Percentiles rank a stretch among this genome's conserved stretches.
These are phyloP conservation scores for Otocyon megalotis DNA, from an alignment of 2,113 vertebrate genomes.

Conservation along the genomic window DNA sequence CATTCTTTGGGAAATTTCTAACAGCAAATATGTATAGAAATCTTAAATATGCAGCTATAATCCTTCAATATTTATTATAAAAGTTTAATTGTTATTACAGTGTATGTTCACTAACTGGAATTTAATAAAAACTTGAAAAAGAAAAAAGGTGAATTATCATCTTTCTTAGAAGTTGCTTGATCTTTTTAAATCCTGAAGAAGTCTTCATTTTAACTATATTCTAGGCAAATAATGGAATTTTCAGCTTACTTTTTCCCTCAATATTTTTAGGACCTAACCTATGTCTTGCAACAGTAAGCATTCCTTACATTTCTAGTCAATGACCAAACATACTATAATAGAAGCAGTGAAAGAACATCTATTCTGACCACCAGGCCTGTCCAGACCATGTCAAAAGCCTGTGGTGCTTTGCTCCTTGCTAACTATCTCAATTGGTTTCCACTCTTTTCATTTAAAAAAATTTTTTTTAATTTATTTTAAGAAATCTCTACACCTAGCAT, in stretches of 20 bases:
- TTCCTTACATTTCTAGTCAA: constrained; percentile 29
- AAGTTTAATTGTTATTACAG: constrained; percentile 45
- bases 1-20: constrained; percentile 50
- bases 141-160: constrained; percentile 9
- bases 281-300: constrained; percentile 12
- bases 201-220: constrained; percentile 45
- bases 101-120: not conserved
- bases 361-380: constrained; percentile 34
- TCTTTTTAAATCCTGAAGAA: constrained; percentile 42
- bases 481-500: not conserved
- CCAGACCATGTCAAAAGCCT: not conserved
- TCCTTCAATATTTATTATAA: constrained; percentile 59
- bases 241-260: not conserved
- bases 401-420: not conserved
- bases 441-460: not conserved
- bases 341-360: not conserved
- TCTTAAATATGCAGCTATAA: constrained; percentile 49
- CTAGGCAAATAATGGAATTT: constrained; percentile 15
- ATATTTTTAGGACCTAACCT: not conserved
- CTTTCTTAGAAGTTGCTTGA: constrained; percentile 17
- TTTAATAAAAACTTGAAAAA: not conserved
- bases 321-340: constrained; percentile 20
- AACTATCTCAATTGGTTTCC: not conserved
- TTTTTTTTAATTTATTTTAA: not conserved
- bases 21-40: constrained; percentile 56